Base-by-base conservation (phyloP, 2,113 vertebrate species). In the Octodon degus region DNA sequence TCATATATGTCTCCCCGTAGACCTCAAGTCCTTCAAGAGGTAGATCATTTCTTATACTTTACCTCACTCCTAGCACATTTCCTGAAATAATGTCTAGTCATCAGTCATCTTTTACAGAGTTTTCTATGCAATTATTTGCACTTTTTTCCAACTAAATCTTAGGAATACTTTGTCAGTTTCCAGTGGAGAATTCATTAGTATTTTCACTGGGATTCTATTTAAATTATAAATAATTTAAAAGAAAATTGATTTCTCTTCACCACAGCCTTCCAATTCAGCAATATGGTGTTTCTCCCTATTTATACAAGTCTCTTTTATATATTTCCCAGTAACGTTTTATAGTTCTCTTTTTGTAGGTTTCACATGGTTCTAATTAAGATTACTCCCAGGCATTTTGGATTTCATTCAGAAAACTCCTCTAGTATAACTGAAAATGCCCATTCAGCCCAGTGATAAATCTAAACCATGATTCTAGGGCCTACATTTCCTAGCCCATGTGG, bases 161-260 rank as follows among this genome's bases (percentile, higher is more conserved):
- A 68, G 13, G 50, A 65, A 86, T 79, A 65, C 87, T 96, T 96
- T 95, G 3, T 93, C 24, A 92, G 32, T 95, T 43, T 22, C 77
- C 74, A 68, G 63, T 96, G 55, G 70, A 90, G 67, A 53, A 19
- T 25, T 20, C 60, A 43, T 93, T 95, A 77, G 47, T 81, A 14
- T 91, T 97, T 95, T 89, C 12, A 63, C 94, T 93, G 32, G 22
- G 81, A 89, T 77, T 76, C 40, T 86, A 90, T 25, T 96, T 86
- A 96, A 96, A 91, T 90, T 83, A 86, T 85, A 81, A 96, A 81
- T 95, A 80, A 89, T 90, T 95, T 84, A 43, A 90, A 60, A 85
- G 34, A 40, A 10, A 83, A 53, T 60, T 37, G 34, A 72, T 94
- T 91, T 95, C 30, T 74, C 3, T 87, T 80, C 60, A 43, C 20